Conservation (phyloP, 2,113 vertebrate species). For the Platichthys stellatus region DNA sequence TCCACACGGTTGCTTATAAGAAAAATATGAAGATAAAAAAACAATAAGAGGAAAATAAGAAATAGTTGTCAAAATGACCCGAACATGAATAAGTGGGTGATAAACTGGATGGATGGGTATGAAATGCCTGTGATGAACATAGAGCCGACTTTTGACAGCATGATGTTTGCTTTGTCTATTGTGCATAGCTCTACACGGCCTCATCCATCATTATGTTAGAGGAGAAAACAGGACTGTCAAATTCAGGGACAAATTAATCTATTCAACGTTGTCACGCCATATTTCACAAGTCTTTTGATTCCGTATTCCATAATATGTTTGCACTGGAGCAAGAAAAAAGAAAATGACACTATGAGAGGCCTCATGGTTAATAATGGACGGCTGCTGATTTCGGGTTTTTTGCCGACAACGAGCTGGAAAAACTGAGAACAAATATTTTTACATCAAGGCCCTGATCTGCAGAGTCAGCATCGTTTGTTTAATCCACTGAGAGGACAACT, state of each 20-base stretch:
- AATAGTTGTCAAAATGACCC: not conserved
- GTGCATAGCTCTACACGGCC: not conserved
- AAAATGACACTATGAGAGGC: not conserved
- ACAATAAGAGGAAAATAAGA: not conserved
- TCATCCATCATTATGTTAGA: constrained; percentile 22
- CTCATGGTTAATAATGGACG: constrained; percentile 60
- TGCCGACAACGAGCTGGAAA: not conserved
- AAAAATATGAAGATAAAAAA: not conserved
- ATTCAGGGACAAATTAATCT: constrained; percentile 46
- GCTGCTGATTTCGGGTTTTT: constrained; percentile 8
- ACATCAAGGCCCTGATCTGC: constrained; percentile 5
- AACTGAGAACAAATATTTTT: not conserved
- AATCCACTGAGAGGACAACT: not conserved
- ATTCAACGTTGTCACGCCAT: constrained; percentile 15
- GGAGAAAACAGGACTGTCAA: constrained; percentile 20
- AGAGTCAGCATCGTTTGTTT: constrained; percentile 8
- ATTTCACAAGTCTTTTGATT: constrained; percentile 58
- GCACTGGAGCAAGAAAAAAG: not conserved
- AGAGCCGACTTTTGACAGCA: constrained; percentile 3
- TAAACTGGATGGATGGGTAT: constrained; percentile 10
- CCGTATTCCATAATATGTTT: constrained; percentile 14
- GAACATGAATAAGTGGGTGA: constrained; percentile 2
- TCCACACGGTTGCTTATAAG: not conserved
- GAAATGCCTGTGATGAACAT: constrained; percentile 8
- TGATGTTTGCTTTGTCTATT: constrained; percentile 22